Base-by-base conservation (phyloP, 2,888 invertebrate species). In the Romanomermis culicivorax region DNA sequence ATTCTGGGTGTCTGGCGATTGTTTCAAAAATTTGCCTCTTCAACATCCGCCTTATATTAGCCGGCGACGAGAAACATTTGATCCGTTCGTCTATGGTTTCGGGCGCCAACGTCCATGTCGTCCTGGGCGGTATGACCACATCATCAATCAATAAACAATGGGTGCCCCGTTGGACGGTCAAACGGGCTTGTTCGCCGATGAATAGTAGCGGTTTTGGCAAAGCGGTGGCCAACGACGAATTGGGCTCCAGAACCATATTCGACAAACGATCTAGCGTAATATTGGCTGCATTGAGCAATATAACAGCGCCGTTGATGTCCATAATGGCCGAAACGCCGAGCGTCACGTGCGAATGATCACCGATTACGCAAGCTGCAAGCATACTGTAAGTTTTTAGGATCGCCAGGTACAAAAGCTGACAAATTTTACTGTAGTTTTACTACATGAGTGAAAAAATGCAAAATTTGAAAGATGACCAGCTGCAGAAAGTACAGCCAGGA, bases 271-370 rank as follows among this genome's bases (percentile, higher is more conserved):
- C 47, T 7, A 45, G n/a, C 7, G 47, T 45, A 23, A 45, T 23
- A 23, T 45, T 45, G 47, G 47, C 47, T 23, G 47, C 47, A 23
- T 45, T 45, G 17, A 45, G 23, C 47, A 45, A 23, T n/a, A 45
- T 45, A 7, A 45, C 7, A 20, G 47, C 24, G 47, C 47, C 47
- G 23, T 23, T 11, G 11, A 45, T 23, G 7, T 45, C 47, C 47
- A 45, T 45, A 23, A 23, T 23, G 7, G 47, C 14, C n/a, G 47
- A 45, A 11, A 20, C 7, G 14, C 47, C 24, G 7, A 45, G 23
- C 4, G 23, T 45, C 7, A 45, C 14, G 7, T 23, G 14, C 4
- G 47, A 20, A 20, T 45, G n/a, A 23, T 45, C 47, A 23, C 47
- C 47, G 7, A 45, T 20, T 23, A 45, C 47, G 47, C 47, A 45